These are phyloP conservation scores for Phoeniculus purpureus DNA, from an alignment of 2,797 vertebrate species.

Conservation along the genomic window DNA sequence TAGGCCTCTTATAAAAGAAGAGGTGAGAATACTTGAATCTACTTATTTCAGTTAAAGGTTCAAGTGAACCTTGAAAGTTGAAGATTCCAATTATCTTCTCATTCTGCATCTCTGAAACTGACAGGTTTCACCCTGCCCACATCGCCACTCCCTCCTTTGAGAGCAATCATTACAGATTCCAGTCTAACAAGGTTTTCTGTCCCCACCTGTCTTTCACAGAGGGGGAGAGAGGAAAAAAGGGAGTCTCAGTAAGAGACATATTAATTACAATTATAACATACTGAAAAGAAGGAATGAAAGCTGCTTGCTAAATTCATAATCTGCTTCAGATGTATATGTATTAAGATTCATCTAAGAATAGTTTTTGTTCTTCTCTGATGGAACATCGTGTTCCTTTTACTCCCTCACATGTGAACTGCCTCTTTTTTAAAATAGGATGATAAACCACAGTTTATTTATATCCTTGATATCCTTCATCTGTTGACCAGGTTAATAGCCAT, in stretches of 20 bases:
- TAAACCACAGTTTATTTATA: background rate
- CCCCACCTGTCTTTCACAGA: background rate
- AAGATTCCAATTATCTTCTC: background rate
- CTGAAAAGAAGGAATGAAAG: background rate
- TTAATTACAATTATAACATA: slow-evolving; percentile 22
- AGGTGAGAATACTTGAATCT: background rate
- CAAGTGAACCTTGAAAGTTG: background rate
- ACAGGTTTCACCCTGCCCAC: background rate
- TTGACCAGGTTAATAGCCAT: slow-evolving; percentile 14
- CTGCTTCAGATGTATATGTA: background rate
- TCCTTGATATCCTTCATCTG: slow-evolving; percentile 7
- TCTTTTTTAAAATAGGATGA: background rate
- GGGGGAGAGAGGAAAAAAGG: background rate
- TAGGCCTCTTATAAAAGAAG: background rate
- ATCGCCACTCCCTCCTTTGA: background rate
- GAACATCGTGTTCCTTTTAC: slow-evolving; percentile 14
- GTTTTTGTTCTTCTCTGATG: background rate
- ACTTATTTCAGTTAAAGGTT: background rate
- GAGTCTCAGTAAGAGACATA: background rate
- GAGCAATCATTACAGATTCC: background rate
- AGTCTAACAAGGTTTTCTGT: background rate
- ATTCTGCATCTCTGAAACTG: background rate
- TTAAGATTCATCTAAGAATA: slow-evolving; percentile 44
- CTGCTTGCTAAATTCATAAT: slow-evolving; percentile 28
- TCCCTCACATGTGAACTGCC: background rate